phyloP scores from a whole-genome alignment of 1,140 invertebrate species.

The Dysdera silvatica region DNA sequence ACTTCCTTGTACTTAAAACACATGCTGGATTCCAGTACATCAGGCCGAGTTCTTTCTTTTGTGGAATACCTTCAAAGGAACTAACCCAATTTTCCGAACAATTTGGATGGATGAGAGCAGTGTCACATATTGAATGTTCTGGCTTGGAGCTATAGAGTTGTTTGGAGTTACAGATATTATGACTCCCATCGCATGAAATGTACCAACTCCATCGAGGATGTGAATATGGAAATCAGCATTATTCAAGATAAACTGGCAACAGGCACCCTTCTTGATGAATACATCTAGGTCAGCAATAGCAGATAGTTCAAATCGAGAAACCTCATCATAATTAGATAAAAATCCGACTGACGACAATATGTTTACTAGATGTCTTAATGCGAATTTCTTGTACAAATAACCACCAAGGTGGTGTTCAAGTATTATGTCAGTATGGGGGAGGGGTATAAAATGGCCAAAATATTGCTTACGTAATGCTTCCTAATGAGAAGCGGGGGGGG shows the following conservation, averaged over 20 bases:
- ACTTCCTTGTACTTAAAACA: too few relatives aligned
- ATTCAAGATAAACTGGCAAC: conserved; percentile 32
- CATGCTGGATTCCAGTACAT: too few relatives aligned
- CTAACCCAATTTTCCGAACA: neutral
- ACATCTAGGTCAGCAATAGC: neutral
- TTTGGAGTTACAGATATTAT: conserved; percentile 25
- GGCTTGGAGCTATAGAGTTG: neutral
- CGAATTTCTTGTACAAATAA: neutral
- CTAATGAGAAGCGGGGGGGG: too few relatives aligned
- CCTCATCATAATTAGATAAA: neutral
- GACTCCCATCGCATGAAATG: conserved; percentile 36
- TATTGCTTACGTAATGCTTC: too few relatives aligned
- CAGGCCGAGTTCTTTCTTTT: neutral
- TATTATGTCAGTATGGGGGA: too few relatives aligned
- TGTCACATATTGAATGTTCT: neutral
- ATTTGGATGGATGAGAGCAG: neutral
- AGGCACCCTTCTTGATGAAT: conserved; percentile 3
- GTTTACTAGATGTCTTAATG: neutral
- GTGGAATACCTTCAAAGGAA: neutral
- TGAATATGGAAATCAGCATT: conserved; percentile 36
- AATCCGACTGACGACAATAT: neutral
- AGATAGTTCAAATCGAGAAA: neutral
- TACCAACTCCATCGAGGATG: conserved; percentile 33
- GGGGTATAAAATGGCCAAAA: too few relatives aligned
- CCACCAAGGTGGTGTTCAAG: too few relatives aligned